Conservation (phyloP, 2,888 invertebrate genomes). For the Anarsia innoxiella region DNA sequence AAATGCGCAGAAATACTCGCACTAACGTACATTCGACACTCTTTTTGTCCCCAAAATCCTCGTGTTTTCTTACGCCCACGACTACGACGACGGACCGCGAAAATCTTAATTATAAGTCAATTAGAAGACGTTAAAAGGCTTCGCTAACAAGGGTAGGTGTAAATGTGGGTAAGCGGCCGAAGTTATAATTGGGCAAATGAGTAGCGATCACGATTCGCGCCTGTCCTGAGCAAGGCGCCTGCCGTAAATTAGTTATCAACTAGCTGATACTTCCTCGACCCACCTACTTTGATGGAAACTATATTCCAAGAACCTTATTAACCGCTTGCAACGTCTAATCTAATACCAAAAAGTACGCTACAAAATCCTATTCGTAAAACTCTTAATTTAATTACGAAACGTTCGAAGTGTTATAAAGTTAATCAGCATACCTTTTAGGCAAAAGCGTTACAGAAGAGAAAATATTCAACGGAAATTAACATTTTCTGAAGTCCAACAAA, state of each 20-base stretch:
- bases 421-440: too few relatives aligned
- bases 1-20: too few relatives aligned
- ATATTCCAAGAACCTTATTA: too few relatives aligned
- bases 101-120: constrained; percentile 17
- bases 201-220: constrained; percentile 47
- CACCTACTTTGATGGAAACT: too few relatives aligned
- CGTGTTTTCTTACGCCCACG: not conserved
- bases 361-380: too few relatives aligned
- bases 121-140: constrained; percentile 17
- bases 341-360: too few relatives aligned
- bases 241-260: constrained; percentile 59
- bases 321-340: too few relatives aligned
- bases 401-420: too few relatives aligned
- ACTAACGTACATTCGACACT: too few relatives aligned
- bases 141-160: constrained; percentile 16
- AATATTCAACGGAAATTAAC: constrained; percentile 3
- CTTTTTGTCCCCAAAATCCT: too few relatives aligned
- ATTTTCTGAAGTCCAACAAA: constrained; percentile 6
- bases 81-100: constrained; percentile 1
- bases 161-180: constrained; percentile 23
- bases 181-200: constrained; percentile 61
- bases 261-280: constrained; percentile 41
- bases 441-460: too few relatives aligned
- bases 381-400: too few relatives aligned
- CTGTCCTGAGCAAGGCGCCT: constrained; percentile 28